A percentile compares a stretch with the other conserved stretches of the same genome.
phyloP scores from a whole-genome alignment of 2,797 vertebrate genomes.

The Oreortyx pictus region DNA sequence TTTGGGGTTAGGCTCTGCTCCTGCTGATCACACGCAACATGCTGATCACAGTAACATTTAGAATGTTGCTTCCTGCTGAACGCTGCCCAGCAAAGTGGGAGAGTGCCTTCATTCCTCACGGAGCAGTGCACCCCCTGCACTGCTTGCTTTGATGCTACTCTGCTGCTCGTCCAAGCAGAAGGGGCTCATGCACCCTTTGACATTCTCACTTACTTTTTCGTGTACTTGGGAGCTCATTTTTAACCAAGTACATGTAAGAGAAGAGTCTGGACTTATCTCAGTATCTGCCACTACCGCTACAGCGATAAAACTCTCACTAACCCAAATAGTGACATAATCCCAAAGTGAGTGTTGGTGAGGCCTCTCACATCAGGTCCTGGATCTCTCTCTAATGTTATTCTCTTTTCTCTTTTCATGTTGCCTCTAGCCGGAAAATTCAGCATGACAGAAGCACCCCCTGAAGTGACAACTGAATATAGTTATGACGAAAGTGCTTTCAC shows the following conservation, averaged over 20 bases:
- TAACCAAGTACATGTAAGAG: not conserved
- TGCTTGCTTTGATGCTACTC: not conserved
- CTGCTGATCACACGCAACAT: not conserved
- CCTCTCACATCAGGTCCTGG: not conserved
- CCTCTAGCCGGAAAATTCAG: conserved; percentile 11
- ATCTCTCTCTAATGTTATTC: not conserved
- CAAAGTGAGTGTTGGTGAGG: accelerated
- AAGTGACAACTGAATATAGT: not conserved
- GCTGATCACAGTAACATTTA: not conserved
- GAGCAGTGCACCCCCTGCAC: not conserved
- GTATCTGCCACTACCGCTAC: not conserved
- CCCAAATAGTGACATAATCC: not conserved
- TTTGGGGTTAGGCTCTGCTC: not conserved
- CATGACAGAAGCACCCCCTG: conserved; percentile 56
- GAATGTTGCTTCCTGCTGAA: not conserved
- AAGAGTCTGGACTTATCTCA: not conserved
- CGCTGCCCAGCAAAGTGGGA: not conserved
- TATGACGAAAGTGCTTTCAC: conserved; percentile 42
- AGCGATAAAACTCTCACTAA: not conserved
- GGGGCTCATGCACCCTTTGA: not conserved
- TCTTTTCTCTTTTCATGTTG: not conserved
- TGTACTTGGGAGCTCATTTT: not conserved
- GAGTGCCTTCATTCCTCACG: not conserved
- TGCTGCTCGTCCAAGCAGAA: not conserved
- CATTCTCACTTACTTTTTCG: not conserved